Evolutionary conservation across 2,113 vertebrate genomes (phyloP).

Genomic region (Tragelaphus strepsiceros): DNA sequence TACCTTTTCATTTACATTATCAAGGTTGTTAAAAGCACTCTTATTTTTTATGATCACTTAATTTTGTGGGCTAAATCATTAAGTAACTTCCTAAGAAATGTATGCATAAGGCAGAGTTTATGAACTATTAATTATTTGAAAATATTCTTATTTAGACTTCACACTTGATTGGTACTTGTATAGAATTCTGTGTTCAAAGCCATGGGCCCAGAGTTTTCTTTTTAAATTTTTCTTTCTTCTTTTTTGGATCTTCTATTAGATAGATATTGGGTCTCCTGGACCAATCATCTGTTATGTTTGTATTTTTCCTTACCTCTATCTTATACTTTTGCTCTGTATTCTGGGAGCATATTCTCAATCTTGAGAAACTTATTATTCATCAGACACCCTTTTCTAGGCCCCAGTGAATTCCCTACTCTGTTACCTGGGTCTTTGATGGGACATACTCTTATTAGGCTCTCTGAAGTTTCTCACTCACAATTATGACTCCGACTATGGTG

Average conservation of each 20-base stretch:
- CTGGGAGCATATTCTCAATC: background rate
- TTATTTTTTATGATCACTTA: background rate
- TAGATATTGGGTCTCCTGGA: background rate
- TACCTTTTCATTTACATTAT: background rate
- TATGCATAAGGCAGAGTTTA: background rate
- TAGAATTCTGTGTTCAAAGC: background rate
- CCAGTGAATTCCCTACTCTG: background rate
- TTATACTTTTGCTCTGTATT: background rate
- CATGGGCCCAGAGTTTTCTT: background rate
- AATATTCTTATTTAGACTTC: background rate
- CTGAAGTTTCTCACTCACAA: background rate
- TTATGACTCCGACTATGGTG: background rate
- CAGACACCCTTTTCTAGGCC: background rate
- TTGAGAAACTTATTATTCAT: background rate
- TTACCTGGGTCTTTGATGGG: background rate
- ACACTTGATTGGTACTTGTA: slow-evolving; percentile 5
- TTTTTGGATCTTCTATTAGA: background rate
- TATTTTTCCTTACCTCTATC: background rate
- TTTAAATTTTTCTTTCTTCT: background rate
- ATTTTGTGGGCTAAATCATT: background rate
- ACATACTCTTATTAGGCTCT: background rate
- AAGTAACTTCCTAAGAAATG: background rate
- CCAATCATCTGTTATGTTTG: background rate
- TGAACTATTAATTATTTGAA: slow-evolving; percentile 19
- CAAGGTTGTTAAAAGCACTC: background rate